These are phyloP conservation scores for Oreochromis niloticus DNA, from an alignment of 2,113 vertebrate genomes.

Conservation along the genomic window DNA sequence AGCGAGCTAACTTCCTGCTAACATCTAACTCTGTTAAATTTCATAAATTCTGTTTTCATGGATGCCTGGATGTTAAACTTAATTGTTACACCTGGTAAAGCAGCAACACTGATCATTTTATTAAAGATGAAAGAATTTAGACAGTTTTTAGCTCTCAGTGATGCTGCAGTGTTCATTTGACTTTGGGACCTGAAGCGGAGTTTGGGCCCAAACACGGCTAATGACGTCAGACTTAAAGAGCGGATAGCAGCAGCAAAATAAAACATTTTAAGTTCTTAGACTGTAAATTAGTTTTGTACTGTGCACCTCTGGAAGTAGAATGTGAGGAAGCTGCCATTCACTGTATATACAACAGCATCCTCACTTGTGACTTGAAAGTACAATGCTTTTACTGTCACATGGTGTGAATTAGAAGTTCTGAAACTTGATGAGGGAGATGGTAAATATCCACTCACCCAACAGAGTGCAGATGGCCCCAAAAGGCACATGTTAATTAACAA, in stretches of 20 bases:
- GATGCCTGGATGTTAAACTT: no score
- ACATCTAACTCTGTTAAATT: no score
- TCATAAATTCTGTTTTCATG: no score
- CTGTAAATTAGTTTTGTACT: background rate
- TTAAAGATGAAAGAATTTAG: background rate
- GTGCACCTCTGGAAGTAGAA: background rate
- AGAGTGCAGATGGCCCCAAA: background rate
- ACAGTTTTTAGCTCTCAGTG: background rate
- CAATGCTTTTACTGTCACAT: background rate
- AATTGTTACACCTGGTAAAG: no score
- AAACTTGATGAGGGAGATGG: background rate
- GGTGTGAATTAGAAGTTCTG: background rate
- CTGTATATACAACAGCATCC: background rate
- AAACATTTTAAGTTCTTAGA: background rate
- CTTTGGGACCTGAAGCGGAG: background rate
- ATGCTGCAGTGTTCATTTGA: fast-evolving
- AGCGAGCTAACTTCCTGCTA: no score
- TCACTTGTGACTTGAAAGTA: background rate
- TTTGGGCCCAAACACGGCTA: background rate
- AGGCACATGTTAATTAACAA: background rate
- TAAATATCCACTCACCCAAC: background rate
- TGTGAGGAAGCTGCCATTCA: background rate
- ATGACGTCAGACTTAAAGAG: background rate
- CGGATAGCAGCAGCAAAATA: background rate
- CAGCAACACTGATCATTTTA: fast-evolving